Evolutionary conservation across 2,113 vertebrate genomes (phyloP).

Genomic region (Menura novaehollandiae): DNA sequence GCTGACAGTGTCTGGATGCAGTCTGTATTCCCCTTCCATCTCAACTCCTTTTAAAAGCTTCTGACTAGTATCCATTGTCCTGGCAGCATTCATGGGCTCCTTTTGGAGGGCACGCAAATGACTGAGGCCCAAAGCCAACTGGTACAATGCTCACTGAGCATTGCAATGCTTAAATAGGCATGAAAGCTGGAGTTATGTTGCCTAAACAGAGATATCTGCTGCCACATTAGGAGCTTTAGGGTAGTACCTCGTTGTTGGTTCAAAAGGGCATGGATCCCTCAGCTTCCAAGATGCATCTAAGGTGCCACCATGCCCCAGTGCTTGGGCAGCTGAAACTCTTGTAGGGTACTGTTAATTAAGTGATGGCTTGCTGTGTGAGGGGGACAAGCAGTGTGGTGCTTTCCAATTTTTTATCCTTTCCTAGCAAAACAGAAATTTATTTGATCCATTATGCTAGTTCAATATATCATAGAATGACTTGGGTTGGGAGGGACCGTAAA

Average conservation of each 20-base stretch:
- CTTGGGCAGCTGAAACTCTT: not conserved
- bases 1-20: not conserved
- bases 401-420: not conserved
- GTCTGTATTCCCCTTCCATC: constrained; percentile 2
- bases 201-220: not conserved
- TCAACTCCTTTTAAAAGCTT: not conserved
- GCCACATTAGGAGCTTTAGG: not conserved
- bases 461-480: not conserved
- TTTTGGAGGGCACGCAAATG: not conserved
- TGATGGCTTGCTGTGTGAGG: not conserved
- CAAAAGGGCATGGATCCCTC: not conserved
- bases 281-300: not conserved
- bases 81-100: not conserved
- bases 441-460: not conserved
- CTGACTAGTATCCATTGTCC: constrained; percentile 18
- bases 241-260: not conserved
- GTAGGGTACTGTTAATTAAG: not conserved
- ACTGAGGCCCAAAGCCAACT: constrained; percentile 29
- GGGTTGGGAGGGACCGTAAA: not conserved
- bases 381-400: not conserved
- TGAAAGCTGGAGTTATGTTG: not conserved
- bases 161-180: not conserved
- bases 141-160: not conserved
- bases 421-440: not conserved
- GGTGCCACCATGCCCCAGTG: not conserved